Conservation (phyloP, 2,797 vertebrate species). For the Halcyon badia region DNA sequence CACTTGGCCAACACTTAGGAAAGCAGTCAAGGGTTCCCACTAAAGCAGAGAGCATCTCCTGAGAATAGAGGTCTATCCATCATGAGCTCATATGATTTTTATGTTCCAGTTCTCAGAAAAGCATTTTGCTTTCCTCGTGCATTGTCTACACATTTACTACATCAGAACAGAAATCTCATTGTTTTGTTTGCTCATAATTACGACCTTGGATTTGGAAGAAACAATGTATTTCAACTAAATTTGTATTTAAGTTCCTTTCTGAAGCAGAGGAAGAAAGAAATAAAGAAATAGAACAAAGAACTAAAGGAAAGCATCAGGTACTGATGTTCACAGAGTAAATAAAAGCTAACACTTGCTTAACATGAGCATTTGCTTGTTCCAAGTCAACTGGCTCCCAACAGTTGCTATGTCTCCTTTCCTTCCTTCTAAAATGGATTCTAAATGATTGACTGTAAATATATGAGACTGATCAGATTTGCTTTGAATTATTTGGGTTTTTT, state of each 20-base stretch:
- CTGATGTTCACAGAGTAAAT: conserved; percentile 10
- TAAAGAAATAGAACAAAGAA: not conserved
- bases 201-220: not conserved
- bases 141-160: not conserved
- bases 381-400: not conserved
- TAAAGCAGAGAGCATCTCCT: conserved; percentile 12
- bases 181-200: conserved; percentile 27
- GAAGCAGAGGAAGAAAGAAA: not conserved
- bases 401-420: not conserved
- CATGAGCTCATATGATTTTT: conserved; percentile 21
- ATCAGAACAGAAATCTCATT: conserved; percentile 38
- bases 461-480: not conserved
- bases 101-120: conserved; percentile 27
- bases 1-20: not conserved
- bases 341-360: conserved; percentile 27
- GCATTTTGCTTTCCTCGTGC: not conserved
- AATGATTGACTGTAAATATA: not conserved
- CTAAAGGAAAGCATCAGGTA: not conserved
- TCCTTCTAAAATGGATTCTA: not conserved
- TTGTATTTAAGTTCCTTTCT: conserved; percentile 13
- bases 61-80: conserved; percentile 38
- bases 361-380: not conserved
- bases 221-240: not conserved
- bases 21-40: not conserved
- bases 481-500: not conserved